Percentiles rank a stretch among this genome's conserved stretches.
phyloP scores from a whole-genome alignment of 2,797 vertebrate species.

The Cyclopterus lumpus region DNA sequence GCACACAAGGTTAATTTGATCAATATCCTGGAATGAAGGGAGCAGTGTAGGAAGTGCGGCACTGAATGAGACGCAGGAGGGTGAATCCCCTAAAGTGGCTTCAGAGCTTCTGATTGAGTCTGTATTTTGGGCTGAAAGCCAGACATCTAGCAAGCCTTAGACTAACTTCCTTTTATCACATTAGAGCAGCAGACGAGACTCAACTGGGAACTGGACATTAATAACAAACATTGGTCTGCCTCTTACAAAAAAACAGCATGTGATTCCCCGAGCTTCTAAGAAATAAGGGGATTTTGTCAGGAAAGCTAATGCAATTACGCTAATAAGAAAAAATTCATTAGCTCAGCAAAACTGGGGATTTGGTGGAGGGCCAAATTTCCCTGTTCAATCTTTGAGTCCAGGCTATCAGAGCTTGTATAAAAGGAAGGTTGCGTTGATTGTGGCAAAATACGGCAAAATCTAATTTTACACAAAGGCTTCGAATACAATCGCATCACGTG shows the following conservation, averaged over 20 bases:
- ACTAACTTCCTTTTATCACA: slow-evolving; percentile 78
- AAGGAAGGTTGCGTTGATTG: slow-evolving; percentile 36
- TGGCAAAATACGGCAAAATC: slow-evolving; percentile 55
- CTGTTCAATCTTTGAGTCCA: slow-evolving; percentile 19
- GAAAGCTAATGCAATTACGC: slow-evolving; percentile 80
- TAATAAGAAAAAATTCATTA: slow-evolving; percentile 75
- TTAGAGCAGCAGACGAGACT: slow-evolving; percentile 74
- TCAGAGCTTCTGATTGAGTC: slow-evolving; percentile 67
- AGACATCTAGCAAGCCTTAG: slow-evolving; percentile 66
- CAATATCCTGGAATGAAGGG: slow-evolving; percentile 47
- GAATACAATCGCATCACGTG: slow-evolving; percentile 74
- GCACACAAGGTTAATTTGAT: slow-evolving; percentile 57
- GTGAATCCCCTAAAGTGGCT: slow-evolving; percentile 56
- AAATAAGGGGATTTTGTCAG: slow-evolving; percentile 63
- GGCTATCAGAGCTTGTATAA: slow-evolving; percentile 24
- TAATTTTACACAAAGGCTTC: slow-evolving; percentile 70
- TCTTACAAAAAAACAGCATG: slow-evolving; percentile 76
- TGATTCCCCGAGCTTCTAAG: slow-evolving; percentile 69
- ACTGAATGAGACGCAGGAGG: slow-evolving; percentile 21
- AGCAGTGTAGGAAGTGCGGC: slow-evolving; percentile 8
- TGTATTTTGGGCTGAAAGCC: slow-evolving; percentile 55
- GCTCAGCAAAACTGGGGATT: slow-evolving; percentile 37
- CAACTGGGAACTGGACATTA: slow-evolving; percentile 70
- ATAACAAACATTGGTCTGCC: slow-evolving; percentile 75
- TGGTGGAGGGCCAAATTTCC: slow-evolving; percentile 23